Percentiles rank a stretch among this genome's conserved stretches.
phyloP scores from a whole-genome alignment of 2,113 vertebrate genomes.

The Prochilodus magdalenae region DNA sequence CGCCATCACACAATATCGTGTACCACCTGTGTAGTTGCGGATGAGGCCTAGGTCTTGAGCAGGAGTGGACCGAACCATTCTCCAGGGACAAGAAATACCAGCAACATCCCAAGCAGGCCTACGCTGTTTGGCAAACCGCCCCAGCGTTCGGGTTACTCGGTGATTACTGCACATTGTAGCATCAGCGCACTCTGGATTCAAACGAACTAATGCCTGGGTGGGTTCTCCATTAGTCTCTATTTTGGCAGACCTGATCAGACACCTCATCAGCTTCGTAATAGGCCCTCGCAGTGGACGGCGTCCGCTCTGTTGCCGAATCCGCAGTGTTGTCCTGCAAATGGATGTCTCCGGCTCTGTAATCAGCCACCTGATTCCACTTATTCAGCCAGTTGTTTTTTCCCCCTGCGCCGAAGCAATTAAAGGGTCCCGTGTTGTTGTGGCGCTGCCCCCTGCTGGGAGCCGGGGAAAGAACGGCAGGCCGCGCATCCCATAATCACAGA shows the following conservation, averaged over 20 bases:
- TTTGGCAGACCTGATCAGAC: slow-evolving; percentile 2
- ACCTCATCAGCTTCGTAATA: slow-evolving; percentile 20
- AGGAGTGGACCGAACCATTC: too few species aligned
- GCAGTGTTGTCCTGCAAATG: slow-evolving; percentile 9
- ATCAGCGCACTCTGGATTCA: neutral
- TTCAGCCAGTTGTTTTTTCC: neutral
- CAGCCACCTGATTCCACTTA: slow-evolving; percentile 32
- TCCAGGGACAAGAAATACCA: too few species aligned
- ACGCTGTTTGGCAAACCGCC: neutral
- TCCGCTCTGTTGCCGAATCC: neutral
- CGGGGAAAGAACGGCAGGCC: neutral
- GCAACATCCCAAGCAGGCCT: neutral
- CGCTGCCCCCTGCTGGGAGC: slow-evolving; percentile 1
- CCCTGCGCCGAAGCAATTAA: neutral
- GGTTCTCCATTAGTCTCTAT: neutral
- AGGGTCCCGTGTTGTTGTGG: slow-evolving; percentile 17
- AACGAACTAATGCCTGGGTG: neutral
- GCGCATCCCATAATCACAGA: neutral
- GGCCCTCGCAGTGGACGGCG: neutral
- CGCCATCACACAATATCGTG: too few species aligned
- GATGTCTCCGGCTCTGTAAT: slow-evolving; percentile 2
- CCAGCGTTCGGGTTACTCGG: neutral
- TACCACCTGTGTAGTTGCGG: too few species aligned
- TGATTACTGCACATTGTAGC: neutral
- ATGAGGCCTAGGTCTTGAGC: too few species aligned